Conservation (phyloP, 2,888 invertebrate species). For the Dromius quadrimaculatus region DNA sequence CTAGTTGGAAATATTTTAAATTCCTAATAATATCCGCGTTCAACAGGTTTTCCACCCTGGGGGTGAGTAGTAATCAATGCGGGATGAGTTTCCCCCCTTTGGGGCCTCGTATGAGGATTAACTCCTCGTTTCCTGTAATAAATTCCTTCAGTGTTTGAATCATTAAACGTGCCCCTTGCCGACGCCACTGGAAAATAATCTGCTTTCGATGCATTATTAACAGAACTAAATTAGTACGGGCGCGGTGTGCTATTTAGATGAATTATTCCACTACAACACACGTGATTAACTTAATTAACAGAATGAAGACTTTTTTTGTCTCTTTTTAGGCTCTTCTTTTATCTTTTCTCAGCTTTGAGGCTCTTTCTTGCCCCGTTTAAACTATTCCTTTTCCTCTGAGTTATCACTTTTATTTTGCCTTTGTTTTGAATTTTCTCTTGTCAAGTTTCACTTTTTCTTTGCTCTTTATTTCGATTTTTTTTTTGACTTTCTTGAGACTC, state of each 20-base stretch:
- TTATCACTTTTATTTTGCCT: no score
- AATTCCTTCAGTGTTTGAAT: conserved; percentile 26
- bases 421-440: no score
- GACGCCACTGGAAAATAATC: conserved; percentile 45
- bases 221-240: conserved; percentile 42
- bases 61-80: conserved; percentile 5
- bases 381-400: no score
- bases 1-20: conserved; percentile 19
- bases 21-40: conserved; percentile 3
- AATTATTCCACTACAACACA: conserved; percentile 32
- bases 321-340: no score
- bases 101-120: conserved; percentile 35
- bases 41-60: conserved; percentile 28
- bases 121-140: conserved; percentile 35
- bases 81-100: neutral
- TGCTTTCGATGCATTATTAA: conserved; percentile 51
- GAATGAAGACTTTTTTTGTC: no score
- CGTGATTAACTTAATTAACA: neutral
- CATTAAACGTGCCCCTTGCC: conserved; percentile 23
- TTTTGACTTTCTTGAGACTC: no score
- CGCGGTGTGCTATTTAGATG: conserved; percentile 36
- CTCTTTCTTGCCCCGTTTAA: no score
- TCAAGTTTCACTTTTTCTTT: no score
- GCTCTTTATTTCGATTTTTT: no score
- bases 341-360: no score